Evolutionary conservation across 2,888 invertebrate species (phyloP), one percentile per base, ranked within the genome.

Genomic region (Oligia fasciuncula): DNA sequence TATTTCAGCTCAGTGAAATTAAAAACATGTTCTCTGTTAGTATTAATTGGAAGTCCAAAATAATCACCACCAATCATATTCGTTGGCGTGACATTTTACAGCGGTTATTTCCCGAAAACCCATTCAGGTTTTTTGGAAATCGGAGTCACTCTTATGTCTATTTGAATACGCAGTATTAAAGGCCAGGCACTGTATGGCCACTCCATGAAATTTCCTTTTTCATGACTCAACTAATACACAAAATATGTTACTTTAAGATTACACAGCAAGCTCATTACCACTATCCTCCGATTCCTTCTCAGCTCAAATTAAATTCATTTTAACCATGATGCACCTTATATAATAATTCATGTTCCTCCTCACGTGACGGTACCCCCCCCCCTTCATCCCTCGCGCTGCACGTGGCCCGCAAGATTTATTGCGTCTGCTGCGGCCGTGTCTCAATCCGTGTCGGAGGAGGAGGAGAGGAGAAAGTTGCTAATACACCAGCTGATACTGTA

Each of bases 391-490:
- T 29, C n/a, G 19, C 73, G 40, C 70, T 86, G 87, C 89, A 88
- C 86, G 88, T 89, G 87, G 75, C 80, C 66, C 70, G 40, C 49
- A 83, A 88, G 88, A 88, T 89, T 89, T 88, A 88, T 88, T 35
- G 77, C 85, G 83, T 88, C 87, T 89, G 79, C 86, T 84, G 87
- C 80, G 86, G 89, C 83, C 81, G 71, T 88, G 87, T 88, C 87
- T 88, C 83, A 81, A 78, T 75, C 77, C 78, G 62, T 82, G 84
- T 72, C 72, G 43, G 87, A n/a, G n/a, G n/a, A n/a, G n/a, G n/a
- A n/a, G n/a, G n/a, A n/a, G n/a, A n/a, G n/a, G n/a, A 86, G 88
- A 89, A 88, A 88, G 89, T 88, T 88, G 78, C 80, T 87, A 85
- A 88, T 87, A 87, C 76, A 83, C 80, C 80, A 79, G 69, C 84